Conservation (phyloP, 2,888 invertebrate species). For the Harpalus rufipes region DNA sequence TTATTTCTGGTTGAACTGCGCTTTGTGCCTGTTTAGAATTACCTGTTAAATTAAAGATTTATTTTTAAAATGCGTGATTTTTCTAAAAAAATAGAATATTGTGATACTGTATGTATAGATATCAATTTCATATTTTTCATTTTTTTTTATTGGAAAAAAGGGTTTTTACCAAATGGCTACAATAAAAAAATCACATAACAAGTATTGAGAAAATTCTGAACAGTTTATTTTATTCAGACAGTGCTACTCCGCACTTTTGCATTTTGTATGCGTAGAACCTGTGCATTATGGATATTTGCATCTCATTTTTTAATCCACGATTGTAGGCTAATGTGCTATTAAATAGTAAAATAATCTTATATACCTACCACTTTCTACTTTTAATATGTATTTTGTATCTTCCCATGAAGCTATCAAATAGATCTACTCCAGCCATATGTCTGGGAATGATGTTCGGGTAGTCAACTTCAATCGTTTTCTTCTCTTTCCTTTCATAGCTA, state of each 20-base stretch:
- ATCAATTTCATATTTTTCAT: no score
- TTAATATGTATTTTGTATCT: conserved; percentile 66
- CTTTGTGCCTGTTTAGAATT: no score
- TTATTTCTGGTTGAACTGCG: no score
- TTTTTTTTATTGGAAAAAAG: conserved; percentile 27
- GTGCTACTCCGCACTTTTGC: conserved; percentile 64
- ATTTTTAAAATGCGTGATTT: no score
- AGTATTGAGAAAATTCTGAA: conserved; percentile 27
- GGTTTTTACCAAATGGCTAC: conserved; percentile 1
- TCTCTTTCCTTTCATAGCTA: conserved; percentile 69
- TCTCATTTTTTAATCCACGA: no score
- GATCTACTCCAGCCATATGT: conserved; percentile 69
- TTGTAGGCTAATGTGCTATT: conserved; percentile 65
- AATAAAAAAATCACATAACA: neutral
- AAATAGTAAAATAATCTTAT: conserved; percentile 67
- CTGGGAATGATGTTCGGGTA: conserved; percentile 66
- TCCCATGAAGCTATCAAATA: conserved; percentile 63
- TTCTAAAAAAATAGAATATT: no score
- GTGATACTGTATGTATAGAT: no score
- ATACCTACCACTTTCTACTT: conserved; percentile 67
- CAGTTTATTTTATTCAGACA: conserved; percentile 62
- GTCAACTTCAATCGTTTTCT: conserved; percentile 59
- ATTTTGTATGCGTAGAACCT: conserved; percentile 60
- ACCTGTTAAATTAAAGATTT: no score
- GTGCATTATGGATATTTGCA: conserved; percentile 68